Evolutionary conservation across 2,888 invertebrate species (phyloP).

Genomic region (Erebia ligea): DNA sequence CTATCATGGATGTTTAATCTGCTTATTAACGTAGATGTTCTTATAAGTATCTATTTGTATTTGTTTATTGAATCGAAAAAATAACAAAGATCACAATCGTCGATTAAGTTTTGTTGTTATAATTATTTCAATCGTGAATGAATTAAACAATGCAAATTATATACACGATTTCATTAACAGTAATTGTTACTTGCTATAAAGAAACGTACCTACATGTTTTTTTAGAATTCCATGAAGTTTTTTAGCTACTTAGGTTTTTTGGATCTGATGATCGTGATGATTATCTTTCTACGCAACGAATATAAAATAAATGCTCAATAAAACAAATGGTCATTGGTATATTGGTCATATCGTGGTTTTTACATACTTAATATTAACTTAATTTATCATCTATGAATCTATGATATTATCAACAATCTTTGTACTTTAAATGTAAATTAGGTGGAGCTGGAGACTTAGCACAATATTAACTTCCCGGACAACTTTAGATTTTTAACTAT

Average conservation of each 20-base stretch:
- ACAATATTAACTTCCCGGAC: neutral
- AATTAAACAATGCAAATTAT: neutral
- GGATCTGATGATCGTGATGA: too few relatives aligned
- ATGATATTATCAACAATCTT: neutral
- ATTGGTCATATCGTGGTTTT: too few relatives aligned
- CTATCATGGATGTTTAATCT: neutral
- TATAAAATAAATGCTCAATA: too few relatives aligned
- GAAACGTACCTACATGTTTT: too few relatives aligned
- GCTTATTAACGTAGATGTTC: conserved; percentile 9
- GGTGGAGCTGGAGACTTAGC: too few relatives aligned
- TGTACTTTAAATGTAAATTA: neutral
- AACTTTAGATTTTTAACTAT: neutral
- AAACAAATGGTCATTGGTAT: too few relatives aligned
- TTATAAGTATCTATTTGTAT: neutral
- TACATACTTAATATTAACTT: too few relatives aligned
- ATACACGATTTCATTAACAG: conserved; percentile 2
- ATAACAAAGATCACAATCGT: neutral
- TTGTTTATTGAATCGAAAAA: neutral
- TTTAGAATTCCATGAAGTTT: too few relatives aligned
- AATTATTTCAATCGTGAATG: conserved; percentile 4
- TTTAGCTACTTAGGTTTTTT: too few relatives aligned
- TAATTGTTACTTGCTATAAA: too few relatives aligned
- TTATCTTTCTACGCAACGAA: too few relatives aligned
- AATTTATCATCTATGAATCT: too few relatives aligned
- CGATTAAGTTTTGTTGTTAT: neutral